Base-by-base conservation (phyloP, 2,888 invertebrate genomes). In the Drymonia ruficornis region DNA sequence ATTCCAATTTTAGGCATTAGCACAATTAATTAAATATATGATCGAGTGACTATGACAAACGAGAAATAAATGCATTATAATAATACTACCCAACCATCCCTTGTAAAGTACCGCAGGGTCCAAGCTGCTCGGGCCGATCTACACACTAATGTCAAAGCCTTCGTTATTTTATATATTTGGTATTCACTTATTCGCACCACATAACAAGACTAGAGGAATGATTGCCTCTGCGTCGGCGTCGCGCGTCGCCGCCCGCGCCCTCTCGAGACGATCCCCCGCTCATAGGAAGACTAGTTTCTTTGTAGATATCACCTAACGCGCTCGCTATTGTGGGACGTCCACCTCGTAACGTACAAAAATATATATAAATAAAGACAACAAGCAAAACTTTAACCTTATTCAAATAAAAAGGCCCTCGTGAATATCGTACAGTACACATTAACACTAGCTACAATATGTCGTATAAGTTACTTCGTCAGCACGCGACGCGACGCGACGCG, bases 1-100 rank as follows among this genome's bases (percentile, higher is more conserved):
- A 92, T 91, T 89, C 91, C 91, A 91, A 91, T 89, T 90, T 89
- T 91, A 92, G 91, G 91, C 91, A 85, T 92, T 91, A 91, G 91
- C 87, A 89, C 91, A 89, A 89, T 89, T 89, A 89, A 87, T 88
- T 88, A 86, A 88, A 87, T 89, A 89, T 89, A 91, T 87, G 89
- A 82, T 89, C 83, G 90, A 91, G 91, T 91, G 91, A 91, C 92
- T 91, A 91, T 89, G 90, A 90, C 80, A 76, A 76, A 88, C 86
- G 86, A 88, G 89, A 88, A 91, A 90, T 92, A 92, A 92, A 92
- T 92, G 92, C 92, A 91, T 86, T 90, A 87, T 74, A 84, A 87
- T 92, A 92, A 91, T 91, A 91, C 91, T 91, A 89, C 79, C 86
- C 86, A 85, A 83, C 86, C 80, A 83, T 80, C 83, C 85, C 84